Conservation (phyloP, 2,113 vertebrate species). For the Vidua chalybeata region DNA sequence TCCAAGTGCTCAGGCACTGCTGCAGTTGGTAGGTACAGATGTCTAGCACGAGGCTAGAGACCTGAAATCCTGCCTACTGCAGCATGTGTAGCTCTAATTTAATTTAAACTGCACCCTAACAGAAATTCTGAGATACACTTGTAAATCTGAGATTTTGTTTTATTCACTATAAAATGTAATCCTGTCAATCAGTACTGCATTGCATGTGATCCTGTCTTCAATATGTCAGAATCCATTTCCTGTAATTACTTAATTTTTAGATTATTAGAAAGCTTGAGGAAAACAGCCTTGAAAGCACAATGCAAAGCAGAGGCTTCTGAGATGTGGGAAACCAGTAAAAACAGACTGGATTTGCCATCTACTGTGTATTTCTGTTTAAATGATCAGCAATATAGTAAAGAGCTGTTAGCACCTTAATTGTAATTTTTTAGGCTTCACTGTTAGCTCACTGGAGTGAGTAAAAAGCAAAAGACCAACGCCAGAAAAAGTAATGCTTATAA, state of each 20-base stretch:
- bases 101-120: not conserved
- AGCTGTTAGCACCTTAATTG: not conserved
- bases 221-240: not conserved
- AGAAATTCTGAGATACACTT: not conserved
- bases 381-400: not conserved
- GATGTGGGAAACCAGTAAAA: not conserved
- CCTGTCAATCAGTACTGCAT: not conserved
- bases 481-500: not conserved
- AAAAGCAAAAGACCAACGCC: not conserved
- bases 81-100: not conserved
- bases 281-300: not conserved
- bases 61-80: not conserved
- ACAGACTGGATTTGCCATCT: not conserved
- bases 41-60: not conserved
- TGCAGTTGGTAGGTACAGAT: not conserved
- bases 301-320: not conserved
- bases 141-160: not conserved
- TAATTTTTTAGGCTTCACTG: not conserved
- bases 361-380: not conserved
- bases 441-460: not conserved
- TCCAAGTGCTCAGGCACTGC: not conserved
- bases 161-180: not conserved
- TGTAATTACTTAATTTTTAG: not conserved
- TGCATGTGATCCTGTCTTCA: not conserved
- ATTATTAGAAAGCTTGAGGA: not conserved